phyloP scores from a whole-genome alignment of 2,888 invertebrate genomes.

The Caenorhabditis sp. region DNA sequence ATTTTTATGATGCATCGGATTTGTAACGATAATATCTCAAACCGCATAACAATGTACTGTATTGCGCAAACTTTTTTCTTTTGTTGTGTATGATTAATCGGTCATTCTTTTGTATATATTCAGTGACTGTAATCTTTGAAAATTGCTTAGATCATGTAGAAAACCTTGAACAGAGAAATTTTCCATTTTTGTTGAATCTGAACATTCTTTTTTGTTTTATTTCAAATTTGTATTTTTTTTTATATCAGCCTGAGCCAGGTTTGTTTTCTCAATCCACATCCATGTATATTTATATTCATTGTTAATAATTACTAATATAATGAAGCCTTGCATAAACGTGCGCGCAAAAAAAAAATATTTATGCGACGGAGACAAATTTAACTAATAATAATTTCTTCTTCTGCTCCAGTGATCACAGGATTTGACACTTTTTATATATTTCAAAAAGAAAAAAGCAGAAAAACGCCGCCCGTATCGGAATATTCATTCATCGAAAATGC shows the following conservation, averaged over 20 bases:
- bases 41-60: background rate
- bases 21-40: background rate
- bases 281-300: background rate
- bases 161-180: no score
- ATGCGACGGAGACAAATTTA: background rate
- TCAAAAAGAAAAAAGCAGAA: background rate
- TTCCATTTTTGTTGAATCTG: no score
- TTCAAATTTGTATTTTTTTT: background rate
- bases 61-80: background rate
- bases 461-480: background rate
- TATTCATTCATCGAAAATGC: conserved; percentile 1
- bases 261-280: background rate
- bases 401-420: background rate
- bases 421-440: background rate
- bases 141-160: no score
- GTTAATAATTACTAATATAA: background rate
- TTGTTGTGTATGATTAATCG: background rate
- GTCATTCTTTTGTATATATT: background rate
- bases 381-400: background rate
- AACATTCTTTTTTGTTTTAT: background rate
- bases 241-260: no score
- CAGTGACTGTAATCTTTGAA: background rate
- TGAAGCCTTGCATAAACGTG: background rate
- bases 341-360: background rate
- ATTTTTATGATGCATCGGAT: background rate